These are phyloP conservation scores for Archaeoteleia sp. DNA, from an alignment of 2,888 invertebrate species.

Conservation along the genomic window DNA sequence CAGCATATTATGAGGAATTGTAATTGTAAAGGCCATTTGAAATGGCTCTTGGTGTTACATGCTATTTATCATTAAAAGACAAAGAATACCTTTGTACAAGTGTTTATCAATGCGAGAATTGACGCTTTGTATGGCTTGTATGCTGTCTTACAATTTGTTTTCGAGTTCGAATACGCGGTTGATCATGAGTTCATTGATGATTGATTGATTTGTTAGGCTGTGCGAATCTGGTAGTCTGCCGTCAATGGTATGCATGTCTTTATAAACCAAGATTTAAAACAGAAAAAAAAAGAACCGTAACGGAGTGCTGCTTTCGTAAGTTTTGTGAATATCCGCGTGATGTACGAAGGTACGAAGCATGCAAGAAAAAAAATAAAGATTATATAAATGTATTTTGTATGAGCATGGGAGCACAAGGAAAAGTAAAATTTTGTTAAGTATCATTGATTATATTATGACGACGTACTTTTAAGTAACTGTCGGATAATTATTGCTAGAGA, in stretches of 20 bases:
- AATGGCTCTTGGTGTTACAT: conserved; percentile 1
- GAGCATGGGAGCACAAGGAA: conserved; percentile 58
- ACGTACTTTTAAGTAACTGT: conserved; percentile 68
- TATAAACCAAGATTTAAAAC: conserved; percentile 47
- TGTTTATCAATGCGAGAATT: conserved; percentile 26
- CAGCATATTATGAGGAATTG: not conserved
- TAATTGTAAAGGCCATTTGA: conserved; percentile 1
- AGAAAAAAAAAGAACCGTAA: conserved; percentile 20
- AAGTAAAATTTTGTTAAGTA: conserved; percentile 67
- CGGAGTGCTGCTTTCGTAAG: conserved; percentile 20
- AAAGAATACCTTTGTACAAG: conserved; percentile 19
- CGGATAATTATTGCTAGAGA: conserved; percentile 73
- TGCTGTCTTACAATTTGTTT: conserved; percentile 44
- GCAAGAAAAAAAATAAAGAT: conserved; percentile 47
- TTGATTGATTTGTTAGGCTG: conserved; percentile 72
- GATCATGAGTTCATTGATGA: conserved; percentile 65
- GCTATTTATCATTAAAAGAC: not conserved
- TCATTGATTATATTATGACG: conserved; percentile 69
- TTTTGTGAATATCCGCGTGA: conserved; percentile 22
- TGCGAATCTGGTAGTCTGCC: conserved; percentile 72
- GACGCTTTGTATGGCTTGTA: conserved; percentile 40
- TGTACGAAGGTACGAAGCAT: conserved; percentile 12
- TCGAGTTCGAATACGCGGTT: conserved; percentile 58
- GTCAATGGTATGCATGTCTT: conserved; percentile 55
- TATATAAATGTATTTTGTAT: conserved; percentile 65